Percentiles rank a stretch among this genome's conserved stretches.
Conservation (phyloP, 1,140 invertebrate genomes). For the Gonioctena quinquepunctata region DNA sequence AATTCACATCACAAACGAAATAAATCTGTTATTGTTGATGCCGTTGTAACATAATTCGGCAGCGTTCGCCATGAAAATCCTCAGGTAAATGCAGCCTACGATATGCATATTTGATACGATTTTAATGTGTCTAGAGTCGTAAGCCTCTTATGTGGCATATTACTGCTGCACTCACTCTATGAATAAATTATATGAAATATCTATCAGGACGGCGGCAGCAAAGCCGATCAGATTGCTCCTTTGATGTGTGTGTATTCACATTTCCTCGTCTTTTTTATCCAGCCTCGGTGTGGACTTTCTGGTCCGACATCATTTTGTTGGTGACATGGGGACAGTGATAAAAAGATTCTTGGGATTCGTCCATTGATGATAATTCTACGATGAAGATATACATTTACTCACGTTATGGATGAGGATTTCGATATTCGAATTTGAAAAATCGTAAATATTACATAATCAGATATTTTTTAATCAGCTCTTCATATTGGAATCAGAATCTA, state of each 20-base stretch:
- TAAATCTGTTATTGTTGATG: no score
- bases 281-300: neutral
- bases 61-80: conserved; percentile 37
- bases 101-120: conserved; percentile 58
- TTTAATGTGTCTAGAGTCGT: conserved; percentile 57
- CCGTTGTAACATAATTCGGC: neutral
- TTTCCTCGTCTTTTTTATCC: neutral
- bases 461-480: no score
- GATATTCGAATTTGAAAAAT: no score
- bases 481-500: no score
- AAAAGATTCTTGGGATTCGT: no score
- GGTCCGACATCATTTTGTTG: no score
- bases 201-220: conserved; percentile 50
- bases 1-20: neutral
- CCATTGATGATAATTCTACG: no score
- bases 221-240: conserved; percentile 54
- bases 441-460: no score
- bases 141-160: conserved; percentile 56
- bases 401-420: no score
- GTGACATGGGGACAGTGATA: no score
- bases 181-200: conserved; percentile 59
- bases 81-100: conserved; percentile 48
- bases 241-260: conserved; percentile 40
- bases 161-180: conserved; percentile 50
- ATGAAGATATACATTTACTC: no score